phyloP scores from a whole-genome alignment of 2,797 vertebrate species.

The Anguilla pacifica region DNA sequence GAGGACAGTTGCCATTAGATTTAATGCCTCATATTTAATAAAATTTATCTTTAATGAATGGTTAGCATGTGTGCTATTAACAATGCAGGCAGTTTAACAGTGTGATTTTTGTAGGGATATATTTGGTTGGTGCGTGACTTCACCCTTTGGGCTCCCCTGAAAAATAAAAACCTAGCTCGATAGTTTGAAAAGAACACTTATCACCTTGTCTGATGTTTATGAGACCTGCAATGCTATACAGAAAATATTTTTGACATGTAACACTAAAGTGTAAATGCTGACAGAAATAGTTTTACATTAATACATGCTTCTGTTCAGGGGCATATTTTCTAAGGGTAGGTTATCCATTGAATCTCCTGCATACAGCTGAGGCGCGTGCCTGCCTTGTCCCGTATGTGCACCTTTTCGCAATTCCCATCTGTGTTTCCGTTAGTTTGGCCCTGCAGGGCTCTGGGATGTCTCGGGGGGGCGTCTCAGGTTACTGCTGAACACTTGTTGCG shows the following conservation, averaged over 20 bases:
- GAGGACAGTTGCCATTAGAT: not conserved
- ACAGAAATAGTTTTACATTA: constrained; percentile 19
- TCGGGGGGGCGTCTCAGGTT: constrained; percentile 48
- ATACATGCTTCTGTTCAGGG: not conserved
- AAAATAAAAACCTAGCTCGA: not conserved
- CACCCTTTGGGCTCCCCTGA: not conserved
- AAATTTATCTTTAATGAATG: not conserved
- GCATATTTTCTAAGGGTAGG: not conserved
- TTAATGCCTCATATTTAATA: not conserved
- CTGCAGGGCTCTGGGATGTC: constrained; percentile 41
- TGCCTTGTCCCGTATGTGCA: constrained; percentile 2
- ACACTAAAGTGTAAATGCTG: constrained; percentile 4
- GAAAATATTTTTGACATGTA: not conserved
- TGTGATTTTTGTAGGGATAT: not conserved
- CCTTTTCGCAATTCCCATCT: not conserved
- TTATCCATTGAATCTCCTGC: not conserved
- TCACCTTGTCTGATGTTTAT: constrained; percentile 29
- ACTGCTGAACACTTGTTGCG: constrained; percentile 50
- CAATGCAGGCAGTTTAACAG: not conserved
- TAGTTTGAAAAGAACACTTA: constrained; percentile 31
- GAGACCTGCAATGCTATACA: not conserved
- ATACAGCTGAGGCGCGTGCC: not conserved
- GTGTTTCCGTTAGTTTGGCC: constrained; percentile 51
- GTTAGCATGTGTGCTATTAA: not conserved
- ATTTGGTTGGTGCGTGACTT: constrained; percentile 9